phyloP scores from a whole-genome alignment of 2,797 vertebrate genomes.

The Tapirus indicus region DNA sequence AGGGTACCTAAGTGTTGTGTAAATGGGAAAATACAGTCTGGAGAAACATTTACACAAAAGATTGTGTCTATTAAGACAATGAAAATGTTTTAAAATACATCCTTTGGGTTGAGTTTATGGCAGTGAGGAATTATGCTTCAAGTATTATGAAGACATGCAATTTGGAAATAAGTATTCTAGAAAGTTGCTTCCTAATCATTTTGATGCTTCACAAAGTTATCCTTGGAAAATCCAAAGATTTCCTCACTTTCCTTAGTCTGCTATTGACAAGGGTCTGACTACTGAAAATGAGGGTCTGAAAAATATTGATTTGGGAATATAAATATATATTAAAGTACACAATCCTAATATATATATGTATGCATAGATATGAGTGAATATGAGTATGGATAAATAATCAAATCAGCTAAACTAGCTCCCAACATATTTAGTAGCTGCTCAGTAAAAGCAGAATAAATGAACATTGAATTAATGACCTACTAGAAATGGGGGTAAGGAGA shows the following conservation, averaged over 20 bases:
- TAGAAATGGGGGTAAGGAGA: not conserved
- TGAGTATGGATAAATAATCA: not conserved
- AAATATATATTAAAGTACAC: not conserved
- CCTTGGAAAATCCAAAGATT: not conserved
- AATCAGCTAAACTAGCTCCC: not conserved
- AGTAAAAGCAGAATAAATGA: slow-evolving; percentile 19
- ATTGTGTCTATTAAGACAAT: slow-evolving; percentile 58
- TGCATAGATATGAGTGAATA: not conserved
- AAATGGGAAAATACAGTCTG: slow-evolving; percentile 69
- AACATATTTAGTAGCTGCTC: not conserved
- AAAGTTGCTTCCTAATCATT: slow-evolving; percentile 16
- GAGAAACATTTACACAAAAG: slow-evolving; percentile 71
- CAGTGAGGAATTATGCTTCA: not conserved
- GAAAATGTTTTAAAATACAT: slow-evolving; percentile 45
- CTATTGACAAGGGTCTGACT: not conserved
- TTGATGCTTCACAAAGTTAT: not conserved
- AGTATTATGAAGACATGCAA: not conserved
- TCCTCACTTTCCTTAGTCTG: not conserved
- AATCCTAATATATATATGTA: not conserved
- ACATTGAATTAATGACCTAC: not conserved
- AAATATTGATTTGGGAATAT: not conserved
- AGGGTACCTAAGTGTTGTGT: slow-evolving; percentile 62
- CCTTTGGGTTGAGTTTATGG: not conserved
- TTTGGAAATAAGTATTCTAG: not conserved
- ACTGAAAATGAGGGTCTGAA: not conserved